Evolutionary conservation across 2,797 vertebrate genomes (phyloP), one percentile per base, ranked within the genome.

Genomic region (Melanotaenia pygmaea): DNA sequence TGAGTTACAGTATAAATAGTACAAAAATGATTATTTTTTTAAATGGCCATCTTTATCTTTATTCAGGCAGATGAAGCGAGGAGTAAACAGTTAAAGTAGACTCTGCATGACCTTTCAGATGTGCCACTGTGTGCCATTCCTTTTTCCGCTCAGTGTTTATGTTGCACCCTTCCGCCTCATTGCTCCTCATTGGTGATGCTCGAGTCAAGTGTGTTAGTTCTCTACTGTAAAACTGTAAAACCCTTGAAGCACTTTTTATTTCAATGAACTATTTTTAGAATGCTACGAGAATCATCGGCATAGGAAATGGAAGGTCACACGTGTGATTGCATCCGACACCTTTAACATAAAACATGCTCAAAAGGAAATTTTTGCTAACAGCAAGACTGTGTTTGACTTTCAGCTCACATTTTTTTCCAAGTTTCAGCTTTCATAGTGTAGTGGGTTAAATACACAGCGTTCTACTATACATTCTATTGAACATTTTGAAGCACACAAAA

Each of bases 191-290:
- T 9, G 5, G 24, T 18, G 60, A 79, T 57, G 66, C 38, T 56
- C 67, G 51, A 74, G 57, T 84, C 76, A 61, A 72, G 57, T 37
- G 30, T 54, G 20, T 47, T 57, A 13, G 1, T 37, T 32, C 32
- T 32, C 32, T 32, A 32, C 32, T 32, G 11, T 12, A 12, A 12
- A 20, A n/a, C 37, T 0, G 13, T 63, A 4, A 74, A 74, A 37
- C 30, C 47, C 53, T 35, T 38, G 64, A 26, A 32, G 47, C 38
- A 1, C 64, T 50, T 75, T 75, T 67, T 58, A 64, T 58, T 75
- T 76, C 38, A 56, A 68, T 2, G 0, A 53, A 56, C 81, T 89
- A 86, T 85, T 82, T 89, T 87, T 79, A 85, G 68, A 64, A 66
- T 13, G 20, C 0, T n/a, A 43, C n/a, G 37, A 56, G 34, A 64